A percentile compares a stretch with the other conserved stretches of the same genome.
Conservation (phyloP, 2,113 vertebrate species). For the Aegotheles bennettii region DNA sequence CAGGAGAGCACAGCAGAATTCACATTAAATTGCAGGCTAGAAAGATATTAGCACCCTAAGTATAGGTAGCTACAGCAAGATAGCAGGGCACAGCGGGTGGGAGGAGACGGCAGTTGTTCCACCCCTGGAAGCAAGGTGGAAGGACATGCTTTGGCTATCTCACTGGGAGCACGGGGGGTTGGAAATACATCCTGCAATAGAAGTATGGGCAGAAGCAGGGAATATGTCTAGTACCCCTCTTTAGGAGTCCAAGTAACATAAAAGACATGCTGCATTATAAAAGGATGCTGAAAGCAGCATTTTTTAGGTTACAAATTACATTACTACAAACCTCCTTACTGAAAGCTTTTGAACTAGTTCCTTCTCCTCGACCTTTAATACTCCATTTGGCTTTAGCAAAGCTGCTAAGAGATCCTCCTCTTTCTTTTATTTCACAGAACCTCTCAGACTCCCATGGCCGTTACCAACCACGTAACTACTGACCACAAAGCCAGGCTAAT, state of each 20-base stretch:
- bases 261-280: not conserved
- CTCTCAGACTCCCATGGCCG: not conserved
- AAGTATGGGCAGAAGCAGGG: not conserved
- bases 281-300: not conserved
- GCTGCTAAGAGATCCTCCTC: not conserved
- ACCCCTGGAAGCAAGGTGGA: not conserved
- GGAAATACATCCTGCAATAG: not conserved
- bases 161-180: rapidly evolving
- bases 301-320: not conserved
- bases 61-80: not conserved
- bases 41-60: not conserved
- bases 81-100: not conserved
- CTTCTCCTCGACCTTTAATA: not conserved
- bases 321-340: not conserved
- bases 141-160: not conserved
- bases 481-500: not conserved
- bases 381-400: not conserved
- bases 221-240: not conserved
- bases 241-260: not conserved
- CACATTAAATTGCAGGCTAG: not conserved
- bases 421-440: not conserved
- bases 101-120: not conserved
- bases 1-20: not conserved
- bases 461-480: not conserved
- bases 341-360: not conserved